Evolutionary conservation across 1,140 invertebrate species (phyloP).

Genomic region (Stegodyphus mimosarum): DNA sequence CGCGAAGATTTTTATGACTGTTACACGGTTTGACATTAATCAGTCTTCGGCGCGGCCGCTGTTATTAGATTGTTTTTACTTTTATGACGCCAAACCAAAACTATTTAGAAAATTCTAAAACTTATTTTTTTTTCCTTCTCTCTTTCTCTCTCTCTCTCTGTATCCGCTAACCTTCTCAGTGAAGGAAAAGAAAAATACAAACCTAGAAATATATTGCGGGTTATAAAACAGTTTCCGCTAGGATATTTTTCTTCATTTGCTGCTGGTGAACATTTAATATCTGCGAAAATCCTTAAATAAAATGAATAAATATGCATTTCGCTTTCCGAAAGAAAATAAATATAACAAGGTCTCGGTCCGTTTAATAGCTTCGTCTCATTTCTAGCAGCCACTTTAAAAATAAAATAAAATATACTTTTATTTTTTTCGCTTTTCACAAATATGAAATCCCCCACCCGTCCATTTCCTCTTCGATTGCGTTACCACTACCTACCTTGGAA

Average conservation of each 20-base stretch:
- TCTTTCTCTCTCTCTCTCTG: too few species aligned
- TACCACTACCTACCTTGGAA: too few species aligned
- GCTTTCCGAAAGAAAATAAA: background rate
- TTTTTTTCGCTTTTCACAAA: too few species aligned
- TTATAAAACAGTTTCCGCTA: conserved; percentile 22
- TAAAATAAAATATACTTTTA: too few species aligned
- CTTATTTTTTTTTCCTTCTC: background rate
- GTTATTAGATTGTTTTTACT: conserved; percentile 24
- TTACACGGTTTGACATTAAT: conserved; percentile 14
- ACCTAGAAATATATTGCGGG: conserved; percentile 10
- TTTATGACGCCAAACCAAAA: conserved; percentile 2
- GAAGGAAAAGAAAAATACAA: background rate
- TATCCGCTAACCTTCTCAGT: background rate
- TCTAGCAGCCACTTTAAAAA: background rate
- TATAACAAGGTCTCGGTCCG: background rate
- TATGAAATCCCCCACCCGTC: too few species aligned
- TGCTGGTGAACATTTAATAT: conserved; percentile 11
- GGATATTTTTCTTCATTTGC: conserved; percentile 24
- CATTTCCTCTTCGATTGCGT: too few species aligned
- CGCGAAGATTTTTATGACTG: conserved; percentile 8
- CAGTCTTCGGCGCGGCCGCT: conserved; percentile 3
- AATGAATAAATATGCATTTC: background rate
- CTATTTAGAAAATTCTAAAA: conserved; percentile 17
- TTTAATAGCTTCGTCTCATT: conserved; percentile 23
- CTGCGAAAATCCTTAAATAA: background rate